A percentile compares a stretch with the other conserved stretches of the same genome.
Conservation (phyloP, 2,797 vertebrate genomes). For the Ambastaia sidthimunki region DNA sequence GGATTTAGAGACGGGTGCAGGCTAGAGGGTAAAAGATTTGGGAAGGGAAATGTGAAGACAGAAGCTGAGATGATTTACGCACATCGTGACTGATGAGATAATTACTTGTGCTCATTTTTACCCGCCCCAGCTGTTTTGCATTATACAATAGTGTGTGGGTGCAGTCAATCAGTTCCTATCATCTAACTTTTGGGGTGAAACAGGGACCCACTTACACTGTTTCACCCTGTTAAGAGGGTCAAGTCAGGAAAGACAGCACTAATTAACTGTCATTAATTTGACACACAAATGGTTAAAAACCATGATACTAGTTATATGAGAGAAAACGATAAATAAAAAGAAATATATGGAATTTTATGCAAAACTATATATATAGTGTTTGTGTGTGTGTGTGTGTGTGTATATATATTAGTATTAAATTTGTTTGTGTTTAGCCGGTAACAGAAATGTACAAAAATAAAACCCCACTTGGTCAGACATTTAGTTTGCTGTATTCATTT, state of each 20-base stretch:
- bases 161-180: neutral
- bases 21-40: conserved; percentile 28
- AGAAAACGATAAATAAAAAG: too few relatives aligned
- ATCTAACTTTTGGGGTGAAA: neutral
- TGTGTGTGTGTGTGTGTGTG: too few relatives aligned
- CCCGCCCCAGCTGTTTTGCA: conserved; percentile 15
- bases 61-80: neutral
- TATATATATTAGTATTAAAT: neutral
- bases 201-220: neutral
- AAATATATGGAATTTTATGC: too few relatives aligned
- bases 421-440: neutral
- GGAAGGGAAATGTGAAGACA: conserved; percentile 23
- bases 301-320: too few relatives aligned
- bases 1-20: conserved; percentile 3
- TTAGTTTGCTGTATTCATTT: conserved; percentile 29
- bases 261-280: too few relatives aligned
- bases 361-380: too few relatives aligned
- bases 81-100: conserved; percentile 31
- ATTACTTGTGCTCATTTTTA: conserved; percentile 27
- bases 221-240: neutral
- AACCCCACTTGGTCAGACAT: conserved; percentile 9
- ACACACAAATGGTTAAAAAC: too few relatives aligned
- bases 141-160: conserved; percentile 34
- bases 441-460: conserved; percentile 9
- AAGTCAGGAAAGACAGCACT: too few relatives aligned